Evolutionary conservation across 2,888 invertebrate genomes (phyloP).

Genomic region (Cryptosula pallasiana): DNA sequence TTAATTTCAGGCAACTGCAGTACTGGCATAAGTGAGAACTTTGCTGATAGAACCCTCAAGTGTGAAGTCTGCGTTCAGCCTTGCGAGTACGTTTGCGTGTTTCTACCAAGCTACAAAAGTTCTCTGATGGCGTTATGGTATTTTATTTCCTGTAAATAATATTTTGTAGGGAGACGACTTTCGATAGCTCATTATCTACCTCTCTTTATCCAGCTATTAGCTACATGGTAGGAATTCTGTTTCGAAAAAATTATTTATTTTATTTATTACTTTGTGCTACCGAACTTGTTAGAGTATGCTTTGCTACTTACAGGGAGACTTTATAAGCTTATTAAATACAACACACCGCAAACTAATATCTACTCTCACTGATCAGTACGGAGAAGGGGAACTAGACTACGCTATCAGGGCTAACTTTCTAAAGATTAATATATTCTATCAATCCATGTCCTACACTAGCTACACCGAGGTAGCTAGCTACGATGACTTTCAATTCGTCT

Average conservation of each 20-base stretch:
- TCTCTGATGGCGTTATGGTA: not conserved
- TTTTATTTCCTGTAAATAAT: not conserved
- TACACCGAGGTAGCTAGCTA: not conserved
- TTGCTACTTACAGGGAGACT: not conserved
- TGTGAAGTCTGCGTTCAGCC: not conserved
- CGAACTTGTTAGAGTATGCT: too few relatives aligned
- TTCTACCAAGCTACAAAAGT: too few relatives aligned
- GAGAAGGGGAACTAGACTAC: not conserved
- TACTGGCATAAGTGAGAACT: not conserved
- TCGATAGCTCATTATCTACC: not conserved
- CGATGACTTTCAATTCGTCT: not conserved
- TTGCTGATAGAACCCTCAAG: not conserved
- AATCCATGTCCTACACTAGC: not conserved
- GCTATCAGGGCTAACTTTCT: not conserved
- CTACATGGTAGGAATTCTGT: conserved; percentile 4
- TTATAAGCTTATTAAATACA: not conserved
- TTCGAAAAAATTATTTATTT: too few relatives aligned
- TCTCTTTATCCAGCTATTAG: not conserved
- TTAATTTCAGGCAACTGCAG: not conserved
- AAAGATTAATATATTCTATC: conserved; percentile 5
- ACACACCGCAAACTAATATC: not conserved
- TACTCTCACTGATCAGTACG: not conserved
- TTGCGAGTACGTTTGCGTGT: not conserved
- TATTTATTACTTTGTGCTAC: too few relatives aligned
- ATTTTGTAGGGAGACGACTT: conserved; percentile 5